Evolutionary conservation across 1,140 invertebrate species (phyloP), one percentile per base, ranked within the genome.

Genomic region (Bombus ignitus): DNA sequence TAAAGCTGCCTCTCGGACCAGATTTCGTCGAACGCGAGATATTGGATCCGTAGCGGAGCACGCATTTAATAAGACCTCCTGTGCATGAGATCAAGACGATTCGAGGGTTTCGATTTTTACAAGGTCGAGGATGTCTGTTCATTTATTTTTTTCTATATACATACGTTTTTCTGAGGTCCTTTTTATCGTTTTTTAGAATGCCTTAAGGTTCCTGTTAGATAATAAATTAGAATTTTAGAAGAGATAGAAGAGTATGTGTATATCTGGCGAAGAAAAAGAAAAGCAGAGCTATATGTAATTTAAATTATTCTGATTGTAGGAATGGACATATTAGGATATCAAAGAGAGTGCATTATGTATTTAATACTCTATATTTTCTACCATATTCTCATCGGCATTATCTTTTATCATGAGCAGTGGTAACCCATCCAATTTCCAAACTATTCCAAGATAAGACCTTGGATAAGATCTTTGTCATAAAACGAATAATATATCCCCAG

Each of bases 21-120:
- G 70, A 53, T 59, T 47, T 42, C 39, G 62, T 42, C 28, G 66
- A 73, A 73, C 47, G 28, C 4, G 12, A 57, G 42, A 76, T 59
- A 86, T 86, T 77, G 72, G 73, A 86, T 71, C 72, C 22, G 35
- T 76, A 57, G 13, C 2, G 28, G 18, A 35, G 4, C 35, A 82
- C 37, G 47, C 62, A n/a, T 82, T 82, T 76, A 71, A 74, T 39
- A 72, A 76, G 32, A 32, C 22, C 47, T 59, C 37, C 5, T n/a
- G 25, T 44, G 13, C 15, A 28, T 3, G 5, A 32, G 10, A 18
- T n/a, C 28, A 8, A 22, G 3, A 22, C 4, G 35, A 59, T 71
- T 84, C 15, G 1, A 68, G 37, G 28, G 28, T 68, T 77, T 42
- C 22, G 5, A 70, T 39, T 35, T 57, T 22, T 4, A 22, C 18